Percentiles rank a stretch among this genome's conserved stretches.
These are phyloP conservation scores for Trinectes maculatus DNA, from an alignment of 2,113 vertebrate genomes.

Conservation along the genomic window DNA sequence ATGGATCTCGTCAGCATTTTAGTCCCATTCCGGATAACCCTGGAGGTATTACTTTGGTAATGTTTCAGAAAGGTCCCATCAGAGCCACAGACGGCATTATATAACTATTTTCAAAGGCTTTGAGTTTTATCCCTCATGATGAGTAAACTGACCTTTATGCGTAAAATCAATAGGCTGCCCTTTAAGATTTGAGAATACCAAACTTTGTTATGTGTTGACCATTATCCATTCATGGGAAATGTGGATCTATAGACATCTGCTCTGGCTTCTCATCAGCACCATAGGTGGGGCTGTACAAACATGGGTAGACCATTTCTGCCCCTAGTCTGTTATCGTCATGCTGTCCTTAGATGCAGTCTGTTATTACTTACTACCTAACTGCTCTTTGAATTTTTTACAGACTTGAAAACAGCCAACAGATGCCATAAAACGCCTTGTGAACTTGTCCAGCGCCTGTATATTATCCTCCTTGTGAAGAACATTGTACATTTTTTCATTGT, in stretches of 20 bases:
- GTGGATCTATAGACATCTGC: neutral
- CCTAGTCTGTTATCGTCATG: slow-evolving; percentile 28
- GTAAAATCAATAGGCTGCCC: neutral
- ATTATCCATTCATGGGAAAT: neutral
- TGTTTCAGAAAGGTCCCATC: neutral
- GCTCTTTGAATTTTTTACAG: slow-evolving; percentile 23
- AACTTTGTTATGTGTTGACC: neutral
- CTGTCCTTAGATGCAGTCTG: slow-evolving; percentile 24
- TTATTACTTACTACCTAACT: slow-evolving; percentile 25
- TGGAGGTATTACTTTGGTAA: too few species aligned
- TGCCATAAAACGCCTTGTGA: slow-evolving; percentile 17
- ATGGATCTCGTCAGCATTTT: neutral
- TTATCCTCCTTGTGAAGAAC: slow-evolving; percentile 12
- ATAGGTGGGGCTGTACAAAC: slow-evolving; percentile 36
- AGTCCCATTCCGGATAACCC: too few species aligned
- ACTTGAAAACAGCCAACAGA: slow-evolving; percentile 23
- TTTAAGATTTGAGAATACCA: neutral
- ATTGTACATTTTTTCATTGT: neutral
- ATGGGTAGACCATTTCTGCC: slow-evolving; percentile 9
- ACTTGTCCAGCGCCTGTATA: neutral
- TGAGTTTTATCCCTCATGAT: neutral
- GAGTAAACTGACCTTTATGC: neutral
- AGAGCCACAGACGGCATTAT: neutral
- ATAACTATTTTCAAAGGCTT: neutral
- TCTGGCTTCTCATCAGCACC: slow-evolving; percentile 2